Evolutionary conservation across 1,140 invertebrate genomes (phyloP), one percentile per base, ranked within the genome.

Genomic region (Euura saliciscinereae): DNA sequence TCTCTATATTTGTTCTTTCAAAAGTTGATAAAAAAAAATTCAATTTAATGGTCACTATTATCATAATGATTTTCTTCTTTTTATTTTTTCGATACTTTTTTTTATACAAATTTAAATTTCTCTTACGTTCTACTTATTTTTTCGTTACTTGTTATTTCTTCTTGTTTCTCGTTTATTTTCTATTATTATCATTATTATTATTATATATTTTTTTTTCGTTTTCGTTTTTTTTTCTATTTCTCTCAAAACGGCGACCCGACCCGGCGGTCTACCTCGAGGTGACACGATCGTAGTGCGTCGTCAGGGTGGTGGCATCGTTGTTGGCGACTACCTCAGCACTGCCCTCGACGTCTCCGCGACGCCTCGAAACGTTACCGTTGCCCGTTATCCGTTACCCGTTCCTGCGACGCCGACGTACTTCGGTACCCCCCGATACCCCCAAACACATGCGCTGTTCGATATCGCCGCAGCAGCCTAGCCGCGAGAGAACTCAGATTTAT

Each of bases 271-370:
- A 70, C 64, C 70, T 65, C 71, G 69, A 65, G 69, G 65, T 64
- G 67, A 64, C 44, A 28, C 28, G 28, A 28, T 28, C 28, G 28
- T 28, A 0, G 28, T 28, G 77, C 80, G 80, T 79, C 78, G 82
- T 82, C 81, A 83, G 83, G 78, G 78, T 84, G 83, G 80, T 87
- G 85, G 84, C 86, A 85, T 87, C 80, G 82, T 85, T 84, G 84
- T 87, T 51, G 74, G 71, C 67, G 65, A 45, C 68, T 65, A 11
- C 65, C 59, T 73, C 68, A 70, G 68, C 77, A 77, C 79, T 78
- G 78, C 75, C 76, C 78, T 75, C 78, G 70, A 69, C 75, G 77
- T 76, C 75, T 71, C 73, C 72, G 8, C 46, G 51, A 44, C 10
- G 44, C 3, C 65, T 43, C 66, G 10, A 64, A 71, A 44, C 6